Conservation (phyloP, 2,797 vertebrate genomes). For the Bryconaethiops microstoma region DNA sequence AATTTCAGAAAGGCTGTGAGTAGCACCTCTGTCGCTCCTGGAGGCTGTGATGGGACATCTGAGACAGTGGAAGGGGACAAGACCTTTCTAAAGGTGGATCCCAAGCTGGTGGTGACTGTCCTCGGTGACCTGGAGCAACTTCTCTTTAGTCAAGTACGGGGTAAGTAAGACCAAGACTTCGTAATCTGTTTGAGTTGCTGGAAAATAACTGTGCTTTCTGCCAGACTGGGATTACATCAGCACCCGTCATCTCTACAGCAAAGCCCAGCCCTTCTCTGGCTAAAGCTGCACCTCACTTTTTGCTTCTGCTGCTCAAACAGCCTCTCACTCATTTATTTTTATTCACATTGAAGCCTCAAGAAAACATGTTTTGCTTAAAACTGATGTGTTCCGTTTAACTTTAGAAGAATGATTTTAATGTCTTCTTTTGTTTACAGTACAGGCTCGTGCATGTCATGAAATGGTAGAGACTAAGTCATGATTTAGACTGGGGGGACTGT, state of each 20-base stretch:
- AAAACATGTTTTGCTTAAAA: background rate
- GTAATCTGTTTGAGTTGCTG: slow-evolving; percentile 22
- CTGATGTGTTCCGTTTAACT: background rate
- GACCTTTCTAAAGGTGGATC: slow-evolving; percentile 94
- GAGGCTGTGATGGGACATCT: slow-evolving; percentile 71
- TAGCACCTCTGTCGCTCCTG: slow-evolving; percentile 52
- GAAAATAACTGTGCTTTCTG: background rate
- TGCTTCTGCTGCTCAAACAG: background rate
- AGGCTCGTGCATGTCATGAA: slow-evolving; percentile 46
- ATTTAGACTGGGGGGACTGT: slow-evolving; percentile 16
- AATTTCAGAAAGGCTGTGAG: slow-evolving; percentile 62
- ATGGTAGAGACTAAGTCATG: slow-evolving; percentile 40
- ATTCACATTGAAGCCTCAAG: background rate
- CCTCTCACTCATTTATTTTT: background rate
- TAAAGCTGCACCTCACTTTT: slow-evolving; percentile 17
- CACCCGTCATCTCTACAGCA: background rate
- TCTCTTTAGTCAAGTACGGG: slow-evolving; percentile 95
- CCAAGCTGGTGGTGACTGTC: slow-evolving; percentile 95
- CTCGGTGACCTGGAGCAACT: slow-evolving; percentile 96
- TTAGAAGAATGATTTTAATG: background rate
- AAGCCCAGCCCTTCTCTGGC: slow-evolving; percentile 22
- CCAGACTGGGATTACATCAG: background rate
- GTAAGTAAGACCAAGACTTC: slow-evolving; percentile 77
- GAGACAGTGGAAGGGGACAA: slow-evolving; percentile 84
- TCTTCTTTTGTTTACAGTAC: slow-evolving; percentile 51